Base-by-base conservation (phyloP, 2,797 vertebrate genomes). In the Babyrousa celebensis region DNA sequence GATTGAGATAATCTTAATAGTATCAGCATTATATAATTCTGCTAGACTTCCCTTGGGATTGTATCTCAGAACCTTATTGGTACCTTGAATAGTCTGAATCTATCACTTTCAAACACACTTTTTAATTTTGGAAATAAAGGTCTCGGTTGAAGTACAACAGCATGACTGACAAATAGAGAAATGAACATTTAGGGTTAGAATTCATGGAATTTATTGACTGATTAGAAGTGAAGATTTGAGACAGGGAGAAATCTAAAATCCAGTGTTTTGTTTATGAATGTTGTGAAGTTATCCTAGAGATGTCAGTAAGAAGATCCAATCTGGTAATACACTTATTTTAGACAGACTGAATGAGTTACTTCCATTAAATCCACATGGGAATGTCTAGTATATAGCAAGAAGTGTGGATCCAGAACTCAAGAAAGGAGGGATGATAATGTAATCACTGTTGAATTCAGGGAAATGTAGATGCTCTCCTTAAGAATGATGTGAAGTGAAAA, bases 41-140 rank as follows among this genome's bases (percentile, higher is more conserved):
- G 27, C 54, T 63, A 84, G 25, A 62, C 5, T 63, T 94, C 23
- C 3, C 18, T 1, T 58, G 18, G 6, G 15, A 80, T 4, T 62
- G 29, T 62, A 5, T 85, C 65, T 86, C 63, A 83, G 1, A 70
- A 72, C 17, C 62, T 83, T 54, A 88, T 48, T 4, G 92, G 10
- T 54, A 70, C 52, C n/a, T 94, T 84, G 58, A 79, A 56, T 10
- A 72, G 29, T 58, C 54, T 74, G 62, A 79, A 70, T 54, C 52
- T 94, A 4, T 75, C 43, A 79, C n/a, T 89, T 70, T 83, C 72
- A 18, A n/a, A 18, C 32, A 91, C 2, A 78, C 23, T 77, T 87
- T 79, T 80, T 67, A 96, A 79, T 60, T 5, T 65, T 94, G 40
- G 89, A 91, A 85, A 77, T 95, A 92, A 94, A 86, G 3, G 25